A percentile compares a stretch with the other conserved stretches of the same genome.
Evolutionary conservation across 2,113 vertebrate genomes (phyloP).

Genomic region (Podarcis cretensis): DNA sequence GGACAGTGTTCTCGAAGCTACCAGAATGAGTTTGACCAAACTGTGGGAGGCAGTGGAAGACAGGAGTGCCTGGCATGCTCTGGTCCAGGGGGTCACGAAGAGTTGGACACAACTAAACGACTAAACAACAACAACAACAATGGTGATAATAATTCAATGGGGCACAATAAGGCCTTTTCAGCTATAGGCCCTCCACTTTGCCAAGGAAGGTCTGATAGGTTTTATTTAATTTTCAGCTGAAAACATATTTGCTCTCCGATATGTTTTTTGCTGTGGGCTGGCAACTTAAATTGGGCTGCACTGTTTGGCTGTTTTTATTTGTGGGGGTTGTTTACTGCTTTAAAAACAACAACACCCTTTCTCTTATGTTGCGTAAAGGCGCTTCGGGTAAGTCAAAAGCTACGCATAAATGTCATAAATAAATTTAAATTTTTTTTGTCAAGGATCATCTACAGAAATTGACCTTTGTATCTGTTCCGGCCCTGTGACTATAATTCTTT

Average conservation of each 20-base stretch:
- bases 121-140: too few relatives aligned
- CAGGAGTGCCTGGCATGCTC: too few relatives aligned
- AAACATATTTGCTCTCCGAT: too few relatives aligned
- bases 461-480: conserved; percentile 13
- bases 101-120: too few relatives aligned
- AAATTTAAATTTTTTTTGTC: neutral
- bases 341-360: neutral
- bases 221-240: neutral
- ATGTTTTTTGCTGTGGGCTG: too few relatives aligned
- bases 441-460: neutral
- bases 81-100: too few relatives aligned
- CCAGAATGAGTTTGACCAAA: too few relatives aligned
- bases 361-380: neutral
- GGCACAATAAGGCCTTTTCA: neutral
- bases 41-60: too few relatives aligned
- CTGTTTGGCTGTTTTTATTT: neutral
- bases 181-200: neutral
- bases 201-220: neutral
- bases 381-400: neutral
- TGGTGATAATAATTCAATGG: neutral
- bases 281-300: neutral
- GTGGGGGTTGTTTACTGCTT: neutral
- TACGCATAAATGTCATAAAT: neutral
- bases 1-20: too few relatives aligned
- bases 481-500: neutral